A percentile compares a stretch with the other conserved stretches of the same genome.
Evolutionary conservation across 1,140 invertebrate genomes (phyloP).

Genomic region (Aradophagus sp.): DNA sequence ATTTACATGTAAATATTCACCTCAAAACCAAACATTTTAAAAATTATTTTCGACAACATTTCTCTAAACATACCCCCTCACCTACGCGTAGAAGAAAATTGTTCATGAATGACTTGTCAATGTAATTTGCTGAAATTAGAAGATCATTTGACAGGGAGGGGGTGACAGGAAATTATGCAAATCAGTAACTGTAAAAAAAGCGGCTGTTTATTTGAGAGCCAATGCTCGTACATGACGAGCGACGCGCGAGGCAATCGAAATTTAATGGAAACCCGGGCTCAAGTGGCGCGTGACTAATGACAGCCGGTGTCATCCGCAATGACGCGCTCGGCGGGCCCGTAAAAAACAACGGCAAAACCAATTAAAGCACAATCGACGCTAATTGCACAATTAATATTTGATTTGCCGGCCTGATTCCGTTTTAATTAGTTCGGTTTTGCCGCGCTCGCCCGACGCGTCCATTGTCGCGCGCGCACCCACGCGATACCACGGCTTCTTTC

Average conservation of each 20-base stretch:
- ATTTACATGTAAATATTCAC: too few relatives aligned
- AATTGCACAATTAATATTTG: slow-evolving; percentile 72
- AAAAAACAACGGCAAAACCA: slow-evolving; percentile 62
- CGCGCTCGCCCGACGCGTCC: slow-evolving; percentile 58
- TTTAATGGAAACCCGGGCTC: slow-evolving; percentile 59
- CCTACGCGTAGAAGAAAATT: too few relatives aligned
- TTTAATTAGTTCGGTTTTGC: slow-evolving; percentile 70
- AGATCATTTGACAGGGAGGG: slow-evolving; percentile 19
- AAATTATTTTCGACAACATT: too few relatives aligned
- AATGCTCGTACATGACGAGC: slow-evolving; percentile 12
- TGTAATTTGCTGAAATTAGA: slow-evolving; percentile 7
- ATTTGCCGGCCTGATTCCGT: slow-evolving; percentile 65
- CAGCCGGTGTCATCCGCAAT: slow-evolving; percentile 48
- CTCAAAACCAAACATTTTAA: too few relatives aligned
- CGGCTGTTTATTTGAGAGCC: slow-evolving; percentile 17
- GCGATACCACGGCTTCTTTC: slow-evolving; percentile 1
- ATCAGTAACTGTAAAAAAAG: slow-evolving; percentile 8
- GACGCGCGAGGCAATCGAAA: slow-evolving; percentile 59
- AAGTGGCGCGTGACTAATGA: slow-evolving; percentile 62
- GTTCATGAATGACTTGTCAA: slow-evolving; percentile 4
- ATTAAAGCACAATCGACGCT: slow-evolving; percentile 70
- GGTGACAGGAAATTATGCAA: slow-evolving; percentile 21
- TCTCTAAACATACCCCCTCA: too few relatives aligned
- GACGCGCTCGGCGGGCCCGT: slow-evolving; percentile 34
- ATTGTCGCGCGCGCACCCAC: slow-evolving; percentile 34